phyloP scores from a whole-genome alignment of 2,797 vertebrate genomes.

The Graptemys geographica region DNA sequence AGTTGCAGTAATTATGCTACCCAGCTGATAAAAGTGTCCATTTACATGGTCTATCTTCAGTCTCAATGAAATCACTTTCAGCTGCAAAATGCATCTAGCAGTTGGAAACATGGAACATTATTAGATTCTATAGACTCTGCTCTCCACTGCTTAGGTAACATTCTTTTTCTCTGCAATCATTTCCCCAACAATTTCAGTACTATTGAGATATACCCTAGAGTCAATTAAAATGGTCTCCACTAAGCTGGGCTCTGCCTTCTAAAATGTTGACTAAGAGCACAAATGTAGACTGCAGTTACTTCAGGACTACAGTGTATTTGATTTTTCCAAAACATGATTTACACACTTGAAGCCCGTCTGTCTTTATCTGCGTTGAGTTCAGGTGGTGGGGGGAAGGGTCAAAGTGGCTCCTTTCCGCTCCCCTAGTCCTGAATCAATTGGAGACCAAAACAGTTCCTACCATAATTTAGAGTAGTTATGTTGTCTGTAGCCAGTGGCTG shows the following conservation, averaged over 20 bases:
- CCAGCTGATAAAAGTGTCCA: background rate
- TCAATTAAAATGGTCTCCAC: background rate
- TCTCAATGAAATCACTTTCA: background rate
- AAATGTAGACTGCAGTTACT: background rate
- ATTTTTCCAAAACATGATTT: background rate
- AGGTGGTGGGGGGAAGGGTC: fast-evolving
- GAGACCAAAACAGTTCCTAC: fast-evolving
- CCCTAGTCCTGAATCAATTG: background rate
- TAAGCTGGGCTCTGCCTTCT: background rate
- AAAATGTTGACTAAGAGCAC: background rate
- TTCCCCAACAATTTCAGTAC: background rate
- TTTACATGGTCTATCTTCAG: background rate
- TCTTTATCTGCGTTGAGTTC: background rate
- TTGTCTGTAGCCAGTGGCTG: background rate
- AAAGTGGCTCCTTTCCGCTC: background rate
- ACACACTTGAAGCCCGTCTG: background rate
- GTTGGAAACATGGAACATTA: background rate
- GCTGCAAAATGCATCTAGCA: background rate
- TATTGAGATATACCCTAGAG: background rate
- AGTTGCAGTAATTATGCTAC: background rate
- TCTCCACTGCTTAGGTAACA: background rate
- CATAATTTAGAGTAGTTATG: background rate
- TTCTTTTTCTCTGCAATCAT: background rate
- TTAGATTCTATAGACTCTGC: background rate
- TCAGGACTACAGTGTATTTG: background rate